These are phyloP conservation scores for Petrocephalus sullivani DNA, from an alignment of 2,797 vertebrate species.

Conservation along the genomic window DNA sequence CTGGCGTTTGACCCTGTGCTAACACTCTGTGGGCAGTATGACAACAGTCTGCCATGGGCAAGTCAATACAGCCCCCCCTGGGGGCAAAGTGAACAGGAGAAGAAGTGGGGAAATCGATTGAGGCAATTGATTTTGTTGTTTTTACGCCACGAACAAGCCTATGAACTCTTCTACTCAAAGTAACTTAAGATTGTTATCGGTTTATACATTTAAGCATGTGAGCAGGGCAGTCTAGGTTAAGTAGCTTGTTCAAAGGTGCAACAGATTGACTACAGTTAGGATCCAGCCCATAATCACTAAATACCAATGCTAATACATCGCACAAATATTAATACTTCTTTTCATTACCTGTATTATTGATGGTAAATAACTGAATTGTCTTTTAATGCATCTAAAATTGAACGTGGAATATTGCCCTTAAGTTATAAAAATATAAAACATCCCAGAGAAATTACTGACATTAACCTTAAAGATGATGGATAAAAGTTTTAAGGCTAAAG, in stretches of 20 bases:
- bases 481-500: background rate
- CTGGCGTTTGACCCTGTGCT: background rate
- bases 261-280: background rate
- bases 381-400: background rate
- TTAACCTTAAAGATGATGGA: background rate
- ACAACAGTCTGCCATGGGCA: background rate
- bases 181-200: background rate
- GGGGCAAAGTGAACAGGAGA: background rate
- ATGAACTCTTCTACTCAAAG: background rate
- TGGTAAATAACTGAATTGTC: background rate
- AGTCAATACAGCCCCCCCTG: background rate
- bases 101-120: background rate
- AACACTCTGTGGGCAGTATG: background rate
- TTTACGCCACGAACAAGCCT: background rate
- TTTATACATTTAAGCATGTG: background rate
- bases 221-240: background rate
- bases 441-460: background rate
- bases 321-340: background rate
- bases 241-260: background rate
- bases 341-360: background rate
- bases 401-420: background rate
- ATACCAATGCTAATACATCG: background rate
- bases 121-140: constrained; percentile 1
- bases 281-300: background rate
- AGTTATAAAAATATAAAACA: background rate